Evolutionary conservation across 2,113 vertebrate species (phyloP), one percentile per base, ranked within the genome.

Genomic region (Terrapene triunguis): DNA sequence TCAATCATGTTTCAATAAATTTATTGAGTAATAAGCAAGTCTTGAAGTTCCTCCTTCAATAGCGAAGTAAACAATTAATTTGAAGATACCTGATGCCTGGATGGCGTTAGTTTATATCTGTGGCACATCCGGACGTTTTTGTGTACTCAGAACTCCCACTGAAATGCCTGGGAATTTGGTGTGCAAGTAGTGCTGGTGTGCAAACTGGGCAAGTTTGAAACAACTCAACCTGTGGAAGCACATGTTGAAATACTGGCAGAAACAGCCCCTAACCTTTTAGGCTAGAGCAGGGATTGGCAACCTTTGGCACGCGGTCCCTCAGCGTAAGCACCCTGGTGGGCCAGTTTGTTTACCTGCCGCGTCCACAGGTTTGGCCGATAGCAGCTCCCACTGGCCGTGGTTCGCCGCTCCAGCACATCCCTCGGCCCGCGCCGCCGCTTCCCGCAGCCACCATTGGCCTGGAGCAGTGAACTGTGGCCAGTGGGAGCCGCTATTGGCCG

Each of bases 1-100:
- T 94, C 88, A 94, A 72, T 85, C 29, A 96, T 95, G 42, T 50
- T 42, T 53, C 38, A 76, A 74, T 83, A 54, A 79, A 80, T 88
- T 76, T 90, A 79, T 25, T 19, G 35, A 88, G 32, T 17, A 91
- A 25, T 50, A 95, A 82, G 65, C 57, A 84, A 54, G 17, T 53
- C 47, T 81, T 50, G 22, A 12, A 72, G 79, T 13, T 89, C n/a
- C 25, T 32, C 1, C 53, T 90, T 85, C 74, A 93, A 65, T 5
- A 96, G 93, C 78, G 79, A 12, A 85, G 62, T 3, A 27, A 92
- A 91, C 59, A 85, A 54, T 42, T 62, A 55, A 48, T 42, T 82
- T 48, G 21, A 65, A 51, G 74, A 35, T 32, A 87, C n/a, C n/a
- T n/a, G n/a, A n/a, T n/a, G n/a, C n/a, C n/a, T n/a, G n/a, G n/a